Evolutionary conservation across 2,888 invertebrate genomes (phyloP), one percentile per base, ranked within the genome.

Genomic region (Corythucha ciliata): DNA sequence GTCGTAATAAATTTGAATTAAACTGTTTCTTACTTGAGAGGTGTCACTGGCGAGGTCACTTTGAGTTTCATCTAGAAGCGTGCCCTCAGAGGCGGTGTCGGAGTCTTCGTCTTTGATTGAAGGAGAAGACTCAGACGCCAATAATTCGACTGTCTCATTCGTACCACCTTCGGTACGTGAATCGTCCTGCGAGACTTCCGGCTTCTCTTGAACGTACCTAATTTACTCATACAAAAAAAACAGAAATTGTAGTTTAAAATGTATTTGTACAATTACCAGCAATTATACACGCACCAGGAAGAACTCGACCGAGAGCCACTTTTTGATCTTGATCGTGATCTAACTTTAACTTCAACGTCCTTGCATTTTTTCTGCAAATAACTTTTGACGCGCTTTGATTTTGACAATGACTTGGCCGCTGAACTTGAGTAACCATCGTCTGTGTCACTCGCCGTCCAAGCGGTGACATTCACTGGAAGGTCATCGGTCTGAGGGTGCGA

Each of bases 341-440:
- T 40, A 10, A 54, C 50, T 20, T 39, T 32, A 29, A 47, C 52
- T 18, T 50, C 40, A 18, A 58, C 48, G 39, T 56, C 56, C 22
- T 53, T 52, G 37, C 57, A 58, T 45, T 58, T 58, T 46, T 55
- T 58, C 48, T 58, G 58, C 16, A 58, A 45, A 24, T 57, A 58
- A 32, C 52, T 56, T 32, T 58, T 58, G 27, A 58, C 58, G 10
- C 58, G 25, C 42, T 58, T 57, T 18, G 57, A 57, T 37, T 57
- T 58, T 39, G 55, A 55, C 24, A 58, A 47, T 2, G 41, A 40
- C 25, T 47, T 50, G n/a, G n/a, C n/a, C 18, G 41, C 25, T 2
- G 24, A 14, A n/a, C 39, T 40, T 20, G 37, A 37, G 14, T 26
- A 48, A 4, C 32, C 22, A n/a, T 22, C 25, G 21, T 47, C 46